Evolutionary conservation across 2,797 vertebrate genomes (phyloP), one percentile per base, ranked within the genome.

Genomic region (Acrocephalus scirpaceus): DNA sequence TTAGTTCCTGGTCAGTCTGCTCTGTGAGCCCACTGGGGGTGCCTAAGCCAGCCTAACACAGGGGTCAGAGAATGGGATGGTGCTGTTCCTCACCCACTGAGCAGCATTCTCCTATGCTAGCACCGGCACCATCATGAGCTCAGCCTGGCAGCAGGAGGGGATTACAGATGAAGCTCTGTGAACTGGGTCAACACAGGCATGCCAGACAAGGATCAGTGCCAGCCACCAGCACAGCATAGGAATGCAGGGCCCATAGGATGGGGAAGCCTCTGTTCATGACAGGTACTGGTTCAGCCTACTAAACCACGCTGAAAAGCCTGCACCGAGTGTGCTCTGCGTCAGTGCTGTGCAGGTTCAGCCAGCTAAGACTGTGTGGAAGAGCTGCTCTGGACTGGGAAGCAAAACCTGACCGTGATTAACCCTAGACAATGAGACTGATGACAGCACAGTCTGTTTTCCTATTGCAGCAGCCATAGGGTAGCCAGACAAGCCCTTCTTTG

Each of bases 81-180:
- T 84, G 11, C 14, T 54, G 26, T 60, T 88, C 64, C 51, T 91
- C 27, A 18, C 45, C 34, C 7, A 0, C 32, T 4, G 58, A 67
- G 32, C 45, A 9, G 26, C 21, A 11, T 40, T 84, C 42, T 62
- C 34, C 69, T 16, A 1, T 47, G 27, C 56, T 56, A 27, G 44
- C 18, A 4, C 73, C 21, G 21, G 48, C 65, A 40, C n/a, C 3
- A 0, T 48, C 11, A 9, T 1, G 4, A 67, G 38, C 0, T 0
- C 62, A 71, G 57, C 32, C 73, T 88, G 70, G 36, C 51, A 86
- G 80, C 18, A 0, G 29, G 34, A 79, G 48, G 25, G 62, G 51
- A 64, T 93, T 81, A 80, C 57, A 27, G 48, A 67, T 2, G 53
- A 38, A 84, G 74, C 53, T 91, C 20, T 19, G 69, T 80, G 76